Evolutionary conservation across 2,797 vertebrate species (phyloP).

Genomic region (Dicrostonyx torquatus): DNA sequence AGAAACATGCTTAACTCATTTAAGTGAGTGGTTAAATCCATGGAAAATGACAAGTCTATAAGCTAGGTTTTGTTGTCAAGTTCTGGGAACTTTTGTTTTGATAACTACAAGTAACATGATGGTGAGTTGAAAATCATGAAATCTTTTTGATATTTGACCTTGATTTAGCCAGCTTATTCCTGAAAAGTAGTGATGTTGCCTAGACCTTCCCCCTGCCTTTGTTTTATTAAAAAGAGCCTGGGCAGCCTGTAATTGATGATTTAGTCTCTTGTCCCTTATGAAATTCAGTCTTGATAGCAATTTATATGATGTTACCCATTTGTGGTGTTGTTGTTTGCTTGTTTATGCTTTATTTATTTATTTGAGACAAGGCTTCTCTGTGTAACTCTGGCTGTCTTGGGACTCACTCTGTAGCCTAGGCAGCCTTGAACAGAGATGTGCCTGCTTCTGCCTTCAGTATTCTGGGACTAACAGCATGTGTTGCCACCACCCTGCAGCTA

Average conservation of each 20-base stretch:
- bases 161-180: not conserved
- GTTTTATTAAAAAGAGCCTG: not conserved
- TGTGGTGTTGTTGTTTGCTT: no score
- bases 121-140: not conserved
- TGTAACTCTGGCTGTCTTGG: not conserved
- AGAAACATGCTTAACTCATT: not conserved
- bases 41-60: not conserved
- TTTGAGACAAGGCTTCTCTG: not conserved
- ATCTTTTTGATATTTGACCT: not conserved
- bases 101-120: not conserved
- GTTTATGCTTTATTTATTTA: not conserved
- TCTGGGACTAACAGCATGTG: no score
- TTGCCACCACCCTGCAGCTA: not conserved
- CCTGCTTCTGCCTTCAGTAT: not conserved
- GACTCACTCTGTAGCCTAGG: not conserved
- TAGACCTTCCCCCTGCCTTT: accelerated
- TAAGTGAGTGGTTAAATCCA: not conserved
- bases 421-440: not conserved
- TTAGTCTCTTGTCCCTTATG: not conserved
- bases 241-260: not conserved
- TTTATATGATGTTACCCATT: not conserved
- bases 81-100: not conserved
- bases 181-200: not conserved
- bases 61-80: not conserved
- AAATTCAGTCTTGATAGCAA: not conserved